Percentiles rank a stretch among this genome's conserved stretches.
These are phyloP conservation scores for Nematolebias whitei DNA, from an alignment of 2,113 vertebrate genomes.

Conservation along the genomic window DNA sequence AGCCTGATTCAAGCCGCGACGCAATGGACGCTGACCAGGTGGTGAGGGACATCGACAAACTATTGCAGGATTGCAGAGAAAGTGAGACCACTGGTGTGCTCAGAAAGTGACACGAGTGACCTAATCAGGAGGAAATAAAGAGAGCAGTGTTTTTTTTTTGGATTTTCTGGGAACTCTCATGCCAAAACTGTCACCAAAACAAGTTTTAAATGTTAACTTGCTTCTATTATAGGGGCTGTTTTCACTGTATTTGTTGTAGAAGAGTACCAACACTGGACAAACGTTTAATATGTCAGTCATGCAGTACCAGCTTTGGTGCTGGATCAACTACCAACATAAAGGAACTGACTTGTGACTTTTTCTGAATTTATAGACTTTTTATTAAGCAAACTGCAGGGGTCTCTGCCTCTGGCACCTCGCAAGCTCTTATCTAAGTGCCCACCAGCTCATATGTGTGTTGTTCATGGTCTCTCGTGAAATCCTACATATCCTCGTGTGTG, in stretches of 20 bases:
- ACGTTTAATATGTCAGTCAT: conserved; percentile 51
- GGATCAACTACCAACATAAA: conserved; percentile 43
- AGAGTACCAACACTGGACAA: conserved; percentile 50
- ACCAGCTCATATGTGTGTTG: conserved; percentile 87
- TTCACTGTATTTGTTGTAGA: conserved; percentile 65
- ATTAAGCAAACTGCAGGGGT: conserved; percentile 73
- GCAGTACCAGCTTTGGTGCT: conserved; percentile 51
- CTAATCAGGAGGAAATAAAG: conserved; percentile 33
- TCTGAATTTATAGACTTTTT: conserved; percentile 72
- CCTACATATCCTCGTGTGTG: conserved; percentile 68
- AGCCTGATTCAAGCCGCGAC: conserved; percentile 86
- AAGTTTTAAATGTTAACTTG: conserved; percentile 56
- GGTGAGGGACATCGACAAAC: conserved; percentile 98
- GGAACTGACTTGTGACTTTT: conserved; percentile 63
- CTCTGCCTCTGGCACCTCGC: conserved; percentile 90
- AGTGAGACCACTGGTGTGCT: conserved; percentile 83
- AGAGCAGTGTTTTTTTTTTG: conserved; percentile 36
- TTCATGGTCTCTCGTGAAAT: conserved; percentile 74
- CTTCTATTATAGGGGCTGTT: conserved; percentile 54
- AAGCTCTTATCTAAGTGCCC: conserved; percentile 97
- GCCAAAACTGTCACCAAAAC: conserved; percentile 74
- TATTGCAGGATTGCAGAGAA: conserved; percentile 97
- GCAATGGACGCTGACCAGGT: conserved; percentile 95
- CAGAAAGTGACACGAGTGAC: conserved; percentile 86
- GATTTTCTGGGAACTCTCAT: conserved; percentile 60